A percentile compares a stretch with the other conserved stretches of the same genome.
phyloP scores from a whole-genome alignment of 2,113 vertebrate species.

The Corythornis cristatus region DNA sequence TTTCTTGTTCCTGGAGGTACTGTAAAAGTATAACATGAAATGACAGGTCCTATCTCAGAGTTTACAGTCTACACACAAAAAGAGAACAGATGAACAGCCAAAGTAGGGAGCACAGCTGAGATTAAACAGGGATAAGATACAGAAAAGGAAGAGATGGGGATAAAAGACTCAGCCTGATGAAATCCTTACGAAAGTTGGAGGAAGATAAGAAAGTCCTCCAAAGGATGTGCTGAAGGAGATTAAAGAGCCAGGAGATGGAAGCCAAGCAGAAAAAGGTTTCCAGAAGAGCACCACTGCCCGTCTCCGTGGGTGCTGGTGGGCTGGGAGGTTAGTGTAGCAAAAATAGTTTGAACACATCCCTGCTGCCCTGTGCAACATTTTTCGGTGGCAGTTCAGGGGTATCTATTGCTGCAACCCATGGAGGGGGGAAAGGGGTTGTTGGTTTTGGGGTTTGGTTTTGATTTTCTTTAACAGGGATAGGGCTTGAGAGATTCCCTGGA shows the following conservation, averaged over 20 bases:
- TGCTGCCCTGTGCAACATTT: not conserved
- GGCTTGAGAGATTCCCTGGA: slow-evolving; percentile 50
- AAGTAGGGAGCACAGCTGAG: not conserved
- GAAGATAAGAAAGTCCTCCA: slow-evolving; percentile 56
- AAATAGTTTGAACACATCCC: not conserved
- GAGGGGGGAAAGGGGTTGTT: not conserved
- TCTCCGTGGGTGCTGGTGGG: rapidly evolving
- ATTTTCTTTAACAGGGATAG: slow-evolving; percentile 5
- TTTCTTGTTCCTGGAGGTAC: slow-evolving; percentile 16
- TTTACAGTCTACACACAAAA: slow-evolving; percentile 31
- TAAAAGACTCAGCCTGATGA: slow-evolving; percentile 9
- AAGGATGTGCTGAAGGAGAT: slow-evolving; percentile 18
- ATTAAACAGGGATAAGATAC: slow-evolving; percentile 52
- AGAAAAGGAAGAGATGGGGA: slow-evolving; percentile 18
- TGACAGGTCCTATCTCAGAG: not conserved
- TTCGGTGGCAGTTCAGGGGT: not conserved
- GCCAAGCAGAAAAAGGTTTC: slow-evolving; percentile 25
- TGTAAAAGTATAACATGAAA: slow-evolving; percentile 12
- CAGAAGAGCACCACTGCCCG: not conserved
- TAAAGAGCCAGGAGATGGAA: slow-evolving; percentile 55
- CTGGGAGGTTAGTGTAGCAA: rapidly evolving
- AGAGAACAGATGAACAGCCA: not conserved
- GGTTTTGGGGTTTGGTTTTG: not conserved
- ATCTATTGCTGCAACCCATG: not conserved
- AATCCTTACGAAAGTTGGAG: slow-evolving; percentile 25